These are phyloP conservation scores for Seira sanloemensis DNA, from an alignment of 2,888 invertebrate genomes.

Conservation along the genomic window DNA sequence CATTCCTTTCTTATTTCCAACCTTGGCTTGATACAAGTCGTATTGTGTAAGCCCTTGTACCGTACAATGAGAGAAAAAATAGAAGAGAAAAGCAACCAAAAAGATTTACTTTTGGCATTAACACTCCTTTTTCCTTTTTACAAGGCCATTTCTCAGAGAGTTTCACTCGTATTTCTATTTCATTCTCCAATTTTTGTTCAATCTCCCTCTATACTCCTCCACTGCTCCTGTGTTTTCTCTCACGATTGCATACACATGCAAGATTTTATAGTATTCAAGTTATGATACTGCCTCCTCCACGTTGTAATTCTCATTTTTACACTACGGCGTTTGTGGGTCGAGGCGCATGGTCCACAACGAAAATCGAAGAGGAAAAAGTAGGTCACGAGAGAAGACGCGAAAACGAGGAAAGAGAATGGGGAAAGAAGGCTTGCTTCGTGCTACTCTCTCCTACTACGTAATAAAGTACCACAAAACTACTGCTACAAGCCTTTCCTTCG, in stretches of 20 bases:
- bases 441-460: slow-evolving; percentile 34
- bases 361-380: slow-evolving; percentile 73
- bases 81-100: not conserved
- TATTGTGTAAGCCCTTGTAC: not conserved
- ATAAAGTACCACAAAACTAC: slow-evolving; percentile 35
- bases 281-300: no score
- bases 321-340: slow-evolving; percentile 41
- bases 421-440: slow-evolving; percentile 29
- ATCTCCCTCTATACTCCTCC: no score
- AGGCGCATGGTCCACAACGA: slow-evolving; percentile 70
- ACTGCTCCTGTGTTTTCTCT: no score
- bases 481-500: not conserved
- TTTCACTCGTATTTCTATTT: slow-evolving; percentile 16
- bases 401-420: slow-evolving; percentile 36
- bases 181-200: not conserved
- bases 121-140: not conserved
- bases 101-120: slow-evolving; percentile 38
- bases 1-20: slow-evolving; percentile 2
- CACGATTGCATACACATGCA: no score
- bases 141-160: slow-evolving; percentile 6
- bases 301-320: no score
- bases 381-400: slow-evolving; percentile 68
- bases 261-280: no score
- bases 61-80: not conserved
- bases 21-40: slow-evolving; percentile 19